Evolutionary conservation across 2,113 vertebrate species (phyloP).

Genomic region (Odocoileus virginianus): DNA sequence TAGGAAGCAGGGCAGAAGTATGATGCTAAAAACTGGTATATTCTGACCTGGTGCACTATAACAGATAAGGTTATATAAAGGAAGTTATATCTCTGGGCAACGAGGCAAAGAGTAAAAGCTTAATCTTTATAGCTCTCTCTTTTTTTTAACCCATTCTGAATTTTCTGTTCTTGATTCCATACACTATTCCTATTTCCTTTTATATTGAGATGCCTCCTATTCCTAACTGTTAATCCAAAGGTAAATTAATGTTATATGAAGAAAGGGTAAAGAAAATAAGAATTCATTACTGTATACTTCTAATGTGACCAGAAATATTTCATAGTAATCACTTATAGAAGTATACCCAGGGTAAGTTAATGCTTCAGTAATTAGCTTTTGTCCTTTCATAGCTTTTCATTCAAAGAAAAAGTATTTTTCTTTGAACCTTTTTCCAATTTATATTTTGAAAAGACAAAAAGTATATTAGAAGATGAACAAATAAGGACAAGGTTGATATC

Average conservation of each 20-base stretch:
- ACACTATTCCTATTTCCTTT: not conserved
- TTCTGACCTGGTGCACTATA: not conserved
- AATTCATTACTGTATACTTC: not conserved
- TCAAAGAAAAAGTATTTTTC: not conserved
- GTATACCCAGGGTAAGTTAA: not conserved
- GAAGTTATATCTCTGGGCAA: not conserved
- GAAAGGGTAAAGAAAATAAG: conserved; percentile 4
- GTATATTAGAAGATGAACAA: not conserved
- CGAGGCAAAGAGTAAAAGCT: not conserved
- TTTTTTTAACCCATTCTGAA: not conserved
- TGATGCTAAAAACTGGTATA: not conserved
- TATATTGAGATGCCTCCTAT: not conserved
- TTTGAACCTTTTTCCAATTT: conserved; percentile 22
- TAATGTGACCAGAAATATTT: conserved; percentile 12
- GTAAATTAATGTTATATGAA: not conserved
- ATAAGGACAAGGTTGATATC: not conserved
- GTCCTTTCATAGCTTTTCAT: not conserved
- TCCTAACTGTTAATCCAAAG: conserved; percentile 5
- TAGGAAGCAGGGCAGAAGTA: not conserved
- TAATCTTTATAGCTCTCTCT: not conserved
- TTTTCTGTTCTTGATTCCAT: not conserved
- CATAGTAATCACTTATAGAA: not conserved
- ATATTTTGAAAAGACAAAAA: not conserved
- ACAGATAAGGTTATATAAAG: not conserved
- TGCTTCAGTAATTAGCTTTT: not conserved